Evolutionary conservation across 2,113 vertebrate species (phyloP).

Genomic region (Alaudala cheleensis): DNA sequence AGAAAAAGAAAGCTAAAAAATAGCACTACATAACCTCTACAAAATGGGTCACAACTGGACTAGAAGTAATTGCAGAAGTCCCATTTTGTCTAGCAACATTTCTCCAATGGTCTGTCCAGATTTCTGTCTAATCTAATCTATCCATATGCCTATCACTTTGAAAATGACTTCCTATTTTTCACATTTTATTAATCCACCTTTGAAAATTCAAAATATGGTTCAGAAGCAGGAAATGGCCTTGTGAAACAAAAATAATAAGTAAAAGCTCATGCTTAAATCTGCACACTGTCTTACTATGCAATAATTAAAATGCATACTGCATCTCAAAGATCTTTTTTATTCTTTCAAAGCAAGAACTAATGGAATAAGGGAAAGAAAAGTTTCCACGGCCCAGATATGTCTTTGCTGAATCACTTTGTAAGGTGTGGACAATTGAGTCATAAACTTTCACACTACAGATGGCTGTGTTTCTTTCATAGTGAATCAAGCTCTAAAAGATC

Average conservation of each 20-base stretch:
- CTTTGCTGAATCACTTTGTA: slow-evolving; percentile 44
- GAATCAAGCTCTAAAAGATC: slow-evolving; percentile 44
- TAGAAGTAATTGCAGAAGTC: slow-evolving; percentile 65
- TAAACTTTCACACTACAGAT: slow-evolving; percentile 12
- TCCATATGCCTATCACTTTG: slow-evolving; percentile 13
- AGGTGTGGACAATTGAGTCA: slow-evolving; percentile 40
- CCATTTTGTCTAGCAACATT: slow-evolving; percentile 58
- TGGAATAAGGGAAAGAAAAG: slow-evolving; percentile 1
- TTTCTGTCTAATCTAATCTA: slow-evolving; percentile 45
- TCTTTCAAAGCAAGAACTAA: background rate
- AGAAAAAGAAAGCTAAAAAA: slow-evolving; percentile 17
- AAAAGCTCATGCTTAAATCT: background rate
- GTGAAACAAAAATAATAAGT: background rate
- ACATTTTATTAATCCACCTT: slow-evolving; percentile 20
- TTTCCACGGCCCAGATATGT: slow-evolving; percentile 52
- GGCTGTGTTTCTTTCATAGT: slow-evolving; percentile 36
- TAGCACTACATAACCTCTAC: background rate
- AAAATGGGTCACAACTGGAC: slow-evolving; percentile 59
- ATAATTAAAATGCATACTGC: slow-evolving; percentile 8
- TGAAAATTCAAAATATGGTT: slow-evolving; percentile 12
- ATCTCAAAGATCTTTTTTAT: background rate
- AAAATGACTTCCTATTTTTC: slow-evolving; percentile 58
- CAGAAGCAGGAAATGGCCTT: background rate
- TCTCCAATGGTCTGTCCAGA: slow-evolving; percentile 42
- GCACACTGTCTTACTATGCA: background rate